Base-by-base conservation (phyloP, 2,888 invertebrate genomes). In the Brachypterus glaber region DNA sequence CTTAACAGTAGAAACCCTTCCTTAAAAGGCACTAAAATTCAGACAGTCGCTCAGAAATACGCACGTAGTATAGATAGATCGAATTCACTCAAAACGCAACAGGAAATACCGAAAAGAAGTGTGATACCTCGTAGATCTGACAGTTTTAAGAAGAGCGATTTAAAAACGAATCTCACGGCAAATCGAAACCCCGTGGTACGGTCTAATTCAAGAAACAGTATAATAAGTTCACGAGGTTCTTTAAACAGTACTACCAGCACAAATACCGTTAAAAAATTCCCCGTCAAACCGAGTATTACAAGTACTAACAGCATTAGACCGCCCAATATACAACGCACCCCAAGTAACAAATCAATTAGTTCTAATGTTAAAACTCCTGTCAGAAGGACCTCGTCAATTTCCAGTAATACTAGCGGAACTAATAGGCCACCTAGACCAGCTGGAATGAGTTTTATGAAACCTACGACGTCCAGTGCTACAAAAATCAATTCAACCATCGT, bases 401-500 rank as follows among this genome's bases (percentile, higher is more conserved):
- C 74, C 1, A 70, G 41, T 38, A 33, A 8, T 8, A 17, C 18
- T 8, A 17, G 29, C 29, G 12, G 21, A 3, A 26, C 11, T 33
- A 50, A 47, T 30, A 55, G 49, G 43, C 58, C 61, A 4, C 61
- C 71, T 14, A 66, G 68, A 33, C 59, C 59, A 14, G 52, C 52
- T 53, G 57, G 34, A 35, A 60, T 51, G 62, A 70, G 59, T n/a
- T 89, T 89, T 58, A 89, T 90, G 89, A 74, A 87, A 54, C 89
- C 89, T 1, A 90, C 90, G 0, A 79, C 88, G 16, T 81, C 89
- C 7, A 89, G 88, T 47, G 75, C 79, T 17, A 86, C 86, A 34
- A 83, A 87, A 40, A 43, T 39, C 37, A 49, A 40, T 39, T 36
- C 43, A 37, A 42, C 37, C 37, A 36, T 33, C 12, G 30, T 29